phyloP scores from a whole-genome alignment of 2,797 vertebrate species.

The Mormyrus hasselquistii region DNA sequence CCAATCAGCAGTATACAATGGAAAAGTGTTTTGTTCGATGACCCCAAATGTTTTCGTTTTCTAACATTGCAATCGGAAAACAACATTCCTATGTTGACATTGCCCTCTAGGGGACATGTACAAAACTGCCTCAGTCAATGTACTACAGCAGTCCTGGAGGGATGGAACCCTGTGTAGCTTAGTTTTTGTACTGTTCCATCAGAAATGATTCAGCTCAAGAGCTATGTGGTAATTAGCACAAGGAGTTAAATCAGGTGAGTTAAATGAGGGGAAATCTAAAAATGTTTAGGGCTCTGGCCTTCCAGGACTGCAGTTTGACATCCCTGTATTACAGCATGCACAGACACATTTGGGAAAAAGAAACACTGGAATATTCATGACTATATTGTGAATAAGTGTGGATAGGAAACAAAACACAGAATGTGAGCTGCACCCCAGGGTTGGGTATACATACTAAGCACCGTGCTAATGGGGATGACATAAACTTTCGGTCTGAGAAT shows the following conservation, averaged over 20 bases:
- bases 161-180: background rate
- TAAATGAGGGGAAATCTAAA: background rate
- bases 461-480: constrained; percentile 55
- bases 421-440: constrained; percentile 44
- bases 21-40: background rate
- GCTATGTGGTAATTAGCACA: background rate
- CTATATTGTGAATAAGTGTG: constrained; percentile 36
- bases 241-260: background rate
- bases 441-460: constrained; percentile 47
- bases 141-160: background rate
- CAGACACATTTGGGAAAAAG: constrained; percentile 52
- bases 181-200: background rate
- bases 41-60: background rate
- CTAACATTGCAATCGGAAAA: background rate
- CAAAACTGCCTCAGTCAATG: background rate
- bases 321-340: constrained; percentile 36
- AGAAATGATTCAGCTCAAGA: background rate
- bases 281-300: background rate
- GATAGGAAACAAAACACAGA: constrained; percentile 51
- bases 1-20: background rate
- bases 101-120: constrained; percentile 46
- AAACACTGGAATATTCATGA: constrained; percentile 48
- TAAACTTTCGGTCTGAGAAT: constrained; percentile 39
- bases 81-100: constrained; percentile 33
- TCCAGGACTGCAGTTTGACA: background rate